Conservation (phyloP, 1,140 invertebrate species). For the Xylocopa sonorina region DNA sequence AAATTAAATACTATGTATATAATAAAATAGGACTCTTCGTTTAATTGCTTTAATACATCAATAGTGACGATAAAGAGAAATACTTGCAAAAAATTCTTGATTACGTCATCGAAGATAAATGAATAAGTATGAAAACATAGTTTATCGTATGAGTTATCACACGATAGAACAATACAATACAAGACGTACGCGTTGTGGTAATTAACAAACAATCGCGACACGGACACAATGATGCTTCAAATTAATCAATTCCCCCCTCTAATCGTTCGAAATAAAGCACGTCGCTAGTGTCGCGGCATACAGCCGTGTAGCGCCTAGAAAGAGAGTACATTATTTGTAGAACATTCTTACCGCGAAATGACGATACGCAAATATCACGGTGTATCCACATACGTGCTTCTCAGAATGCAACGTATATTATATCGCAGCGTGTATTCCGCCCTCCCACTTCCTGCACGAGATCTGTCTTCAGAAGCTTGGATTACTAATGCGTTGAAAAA, state of each 20-base stretch:
- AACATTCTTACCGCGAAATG: slow-evolving; percentile 28
- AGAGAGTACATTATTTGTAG: slow-evolving; percentile 34
- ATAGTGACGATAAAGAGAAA: background rate
- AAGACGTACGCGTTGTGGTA: background rate
- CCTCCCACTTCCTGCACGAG: slow-evolving; percentile 18
- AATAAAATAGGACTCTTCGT: background rate
- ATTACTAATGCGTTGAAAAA: slow-evolving; percentile 30
- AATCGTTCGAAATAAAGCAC: background rate
- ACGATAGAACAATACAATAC: background rate
- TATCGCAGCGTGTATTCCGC: background rate
- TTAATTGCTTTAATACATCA: background rate
- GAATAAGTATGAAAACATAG: background rate
- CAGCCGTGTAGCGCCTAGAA: background rate
- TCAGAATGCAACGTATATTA: slow-evolving; percentile 38
- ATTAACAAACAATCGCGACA: background rate
- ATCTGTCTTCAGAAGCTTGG: background rate
- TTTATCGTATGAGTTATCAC: background rate
- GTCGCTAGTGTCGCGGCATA: background rate
- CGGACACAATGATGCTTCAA: background rate
- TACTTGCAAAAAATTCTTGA: background rate
- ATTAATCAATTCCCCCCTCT: background rate
- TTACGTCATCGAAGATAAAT: background rate
- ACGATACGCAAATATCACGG: slow-evolving; percentile 30
- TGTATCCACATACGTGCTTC: slow-evolving; percentile 18
- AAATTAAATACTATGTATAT: no score